phyloP scores from a whole-genome alignment of 2,797 vertebrate species.

The Lophotriccus pileatus region DNA sequence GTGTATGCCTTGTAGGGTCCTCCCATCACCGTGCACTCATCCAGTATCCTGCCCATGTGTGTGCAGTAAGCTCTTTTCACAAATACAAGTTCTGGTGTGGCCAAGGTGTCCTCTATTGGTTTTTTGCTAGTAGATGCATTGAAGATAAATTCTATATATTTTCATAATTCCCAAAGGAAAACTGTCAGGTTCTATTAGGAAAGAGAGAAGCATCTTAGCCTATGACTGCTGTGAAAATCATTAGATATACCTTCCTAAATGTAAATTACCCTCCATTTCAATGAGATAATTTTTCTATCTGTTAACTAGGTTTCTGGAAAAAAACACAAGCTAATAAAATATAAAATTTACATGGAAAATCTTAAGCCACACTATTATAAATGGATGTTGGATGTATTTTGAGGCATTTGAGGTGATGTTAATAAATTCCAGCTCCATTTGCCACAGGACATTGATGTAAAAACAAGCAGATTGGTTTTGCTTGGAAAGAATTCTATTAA shows the following conservation, averaged over 20 bases:
- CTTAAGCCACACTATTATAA: neutral
- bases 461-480: neutral
- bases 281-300: neutral
- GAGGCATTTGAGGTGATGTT: neutral
- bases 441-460: neutral
- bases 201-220: neutral
- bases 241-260: neutral
- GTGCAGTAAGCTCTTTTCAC: neutral
- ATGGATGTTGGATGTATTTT: neutral
- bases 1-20: neutral
- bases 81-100: neutral
- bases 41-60: neutral
- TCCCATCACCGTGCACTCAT: neutral
- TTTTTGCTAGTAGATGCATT: neutral
- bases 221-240: neutral
- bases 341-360: neutral
- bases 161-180: neutral
- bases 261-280: neutral
- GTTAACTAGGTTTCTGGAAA: neutral
- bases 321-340: neutral
- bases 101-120: neutral
- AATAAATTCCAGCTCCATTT: neutral
- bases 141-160: neutral
- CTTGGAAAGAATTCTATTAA: neutral
- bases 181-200: neutral